These are phyloP conservation scores for Agrochola circellaris DNA, from an alignment of 2,888 invertebrate species.

Conservation along the genomic window DNA sequence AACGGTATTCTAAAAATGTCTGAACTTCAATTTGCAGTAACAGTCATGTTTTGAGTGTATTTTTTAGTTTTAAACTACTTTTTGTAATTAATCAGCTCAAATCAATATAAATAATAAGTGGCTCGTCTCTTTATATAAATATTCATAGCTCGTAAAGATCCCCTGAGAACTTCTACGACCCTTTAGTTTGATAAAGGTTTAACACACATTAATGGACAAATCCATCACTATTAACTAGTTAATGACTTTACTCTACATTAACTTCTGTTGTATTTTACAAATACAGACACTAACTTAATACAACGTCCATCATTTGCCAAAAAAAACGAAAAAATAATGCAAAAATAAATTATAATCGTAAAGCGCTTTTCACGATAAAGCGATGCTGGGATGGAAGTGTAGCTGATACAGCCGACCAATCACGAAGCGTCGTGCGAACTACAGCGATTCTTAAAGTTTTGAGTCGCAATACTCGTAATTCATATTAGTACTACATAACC, in stretches of 20 bases:
- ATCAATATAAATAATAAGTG: background rate
- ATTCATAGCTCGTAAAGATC: slow-evolving; percentile 9
- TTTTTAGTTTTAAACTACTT: background rate
- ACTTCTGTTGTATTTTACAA: too few species aligned
- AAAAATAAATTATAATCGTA: background rate
- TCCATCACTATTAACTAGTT: background rate
- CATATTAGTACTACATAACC: background rate
- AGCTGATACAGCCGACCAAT: slow-evolving; percentile 37
- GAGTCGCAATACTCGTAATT: slow-evolving; percentile 2
- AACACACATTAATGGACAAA: background rate
- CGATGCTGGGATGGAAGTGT: slow-evolving; percentile 14
- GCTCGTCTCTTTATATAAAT: background rate
- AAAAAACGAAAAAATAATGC: background rate
- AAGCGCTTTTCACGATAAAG: slow-evolving; percentile 47
- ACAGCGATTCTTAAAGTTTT: slow-evolving; percentile 59
- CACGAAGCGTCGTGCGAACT: slow-evolving; percentile 19
- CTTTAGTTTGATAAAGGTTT: slow-evolving; percentile 13
- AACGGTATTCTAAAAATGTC: background rate
- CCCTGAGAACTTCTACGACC: background rate
- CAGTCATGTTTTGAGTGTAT: background rate
- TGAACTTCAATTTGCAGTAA: too few species aligned
- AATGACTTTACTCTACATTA: background rate
- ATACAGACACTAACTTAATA: background rate
- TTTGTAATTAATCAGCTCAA: background rate
- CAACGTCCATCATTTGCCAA: rapidly evolving